Evolutionary conservation across 2,113 vertebrate genomes (phyloP), one percentile per base, ranked within the genome.

Genomic region (Pteropus alecto): DNA sequence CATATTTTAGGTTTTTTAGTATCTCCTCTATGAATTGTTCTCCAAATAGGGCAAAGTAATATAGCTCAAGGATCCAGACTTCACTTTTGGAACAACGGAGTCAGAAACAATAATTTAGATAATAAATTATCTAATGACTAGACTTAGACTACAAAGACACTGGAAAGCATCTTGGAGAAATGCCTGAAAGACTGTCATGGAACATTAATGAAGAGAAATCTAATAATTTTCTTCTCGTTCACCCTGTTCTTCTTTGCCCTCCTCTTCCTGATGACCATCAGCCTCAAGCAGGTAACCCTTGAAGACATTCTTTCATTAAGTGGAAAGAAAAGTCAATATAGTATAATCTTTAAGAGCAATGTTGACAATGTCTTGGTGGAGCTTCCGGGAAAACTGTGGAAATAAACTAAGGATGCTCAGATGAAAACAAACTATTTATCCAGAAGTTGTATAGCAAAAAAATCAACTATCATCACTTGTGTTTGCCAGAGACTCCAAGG

Each of bases 11-110:
- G 3, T 77, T 68, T 65, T 78, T 96, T 63, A 68, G 10, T 0
- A 77, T 77, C 19, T 82, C 22, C 15, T 77, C 11, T 87, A 38
- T 7, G 38, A 92, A 87, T 77, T 77, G 51, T 56, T 38, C 74
- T 92, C 38, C 48, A 82, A n/a, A 74, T 54, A 24, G 26, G 33
- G 30, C 14, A 94, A 92, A 14, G 61, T 83, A 54, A 77, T 63
- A 46, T 7, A 71, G n/a, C 12, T 71, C 28, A 41, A 22, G 30
- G 15, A 35, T 78, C 35, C 19, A 71, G 60, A 63, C 35, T 77
- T 54, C 43, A 83, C 24, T 70, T 92, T 94, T 35, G 21, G 61
- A 88, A 77, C 83, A 94, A 74, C 87, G 7, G 18, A 61, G 30
- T 54, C 35, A 83, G 35, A 7, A 92, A 67, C 14, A 82, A 82